A percentile compares a stretch with the other conserved stretches of the same genome.
Evolutionary conservation across 2,888 invertebrate genomes (phyloP).

Genomic region (Noctua janthe): DNA sequence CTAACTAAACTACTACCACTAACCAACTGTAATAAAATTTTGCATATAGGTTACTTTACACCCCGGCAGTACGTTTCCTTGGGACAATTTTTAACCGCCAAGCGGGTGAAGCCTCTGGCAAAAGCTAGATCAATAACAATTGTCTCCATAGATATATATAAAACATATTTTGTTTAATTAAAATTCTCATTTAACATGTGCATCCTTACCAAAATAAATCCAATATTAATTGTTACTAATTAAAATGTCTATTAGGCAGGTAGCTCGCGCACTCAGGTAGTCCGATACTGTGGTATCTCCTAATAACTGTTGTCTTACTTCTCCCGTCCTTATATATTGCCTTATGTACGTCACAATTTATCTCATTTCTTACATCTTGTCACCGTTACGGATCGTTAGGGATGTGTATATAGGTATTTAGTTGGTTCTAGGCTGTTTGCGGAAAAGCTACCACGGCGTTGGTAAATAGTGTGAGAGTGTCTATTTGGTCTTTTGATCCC

Average conservation of each 20-base stretch:
- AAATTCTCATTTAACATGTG: constrained; percentile 51
- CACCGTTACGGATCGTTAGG: constrained; percentile 59
- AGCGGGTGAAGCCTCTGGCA: neutral
- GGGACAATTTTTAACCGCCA: neutral
- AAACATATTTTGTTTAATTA: constrained; percentile 8
- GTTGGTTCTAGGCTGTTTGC: constrained; percentile 46
- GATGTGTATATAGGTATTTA: constrained; percentile 4
- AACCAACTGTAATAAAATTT: too few species aligned
- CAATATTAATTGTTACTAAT: constrained; percentile 35
- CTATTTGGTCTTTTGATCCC: constrained; percentile 47
- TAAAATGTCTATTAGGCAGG: neutral
- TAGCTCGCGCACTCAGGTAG: constrained; percentile 15
- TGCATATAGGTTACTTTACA: neutral
- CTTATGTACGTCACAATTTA: constrained; percentile 62
- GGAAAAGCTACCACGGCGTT: constrained; percentile 12
- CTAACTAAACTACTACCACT: too few species aligned
- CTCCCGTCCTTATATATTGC: constrained; percentile 59
- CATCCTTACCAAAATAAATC: constrained; percentile 63
- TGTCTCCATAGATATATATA: neutral
- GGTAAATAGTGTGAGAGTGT: constrained; percentile 31
- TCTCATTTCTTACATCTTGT: constrained; percentile 53
- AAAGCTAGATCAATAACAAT: neutral
- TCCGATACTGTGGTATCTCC: constrained; percentile 15
- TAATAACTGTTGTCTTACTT: constrained; percentile 29
- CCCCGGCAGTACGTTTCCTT: neutral